Conservation (phyloP, 2,797 vertebrate species). For the Knipowitschia caucasica region DNA sequence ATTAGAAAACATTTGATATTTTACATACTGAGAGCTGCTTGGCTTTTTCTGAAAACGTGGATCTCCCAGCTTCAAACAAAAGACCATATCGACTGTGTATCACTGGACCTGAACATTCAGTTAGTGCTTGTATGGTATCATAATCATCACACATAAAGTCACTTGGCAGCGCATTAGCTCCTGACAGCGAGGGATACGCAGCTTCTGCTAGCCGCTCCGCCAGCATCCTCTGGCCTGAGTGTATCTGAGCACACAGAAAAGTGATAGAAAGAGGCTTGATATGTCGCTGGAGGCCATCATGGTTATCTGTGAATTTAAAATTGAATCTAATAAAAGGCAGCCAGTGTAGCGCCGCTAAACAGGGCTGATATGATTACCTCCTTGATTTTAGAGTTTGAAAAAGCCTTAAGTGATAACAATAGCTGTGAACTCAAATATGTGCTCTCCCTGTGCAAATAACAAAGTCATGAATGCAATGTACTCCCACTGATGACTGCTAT, state of each 20-base stretch:
- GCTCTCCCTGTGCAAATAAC: not conserved
- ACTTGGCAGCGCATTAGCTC: constrained; percentile 20
- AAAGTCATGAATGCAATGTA: not conserved
- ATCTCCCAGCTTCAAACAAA: too few relatives aligned
- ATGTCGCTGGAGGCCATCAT: constrained; percentile 14
- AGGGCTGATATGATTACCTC: constrained; percentile 18
- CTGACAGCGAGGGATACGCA: constrained; percentile 24
- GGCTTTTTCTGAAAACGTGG: not conserved
- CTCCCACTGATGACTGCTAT: not conserved
- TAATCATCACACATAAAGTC: constrained; percentile 18
- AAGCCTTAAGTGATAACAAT: constrained; percentile 19
- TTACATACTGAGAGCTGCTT: too few relatives aligned
- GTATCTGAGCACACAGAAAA: constrained; percentile 10
- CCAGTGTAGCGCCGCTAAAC: constrained; percentile 18
- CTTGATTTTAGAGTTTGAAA: constrained; percentile 6
- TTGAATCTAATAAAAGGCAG: constrained; percentile 17
- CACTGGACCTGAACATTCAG: constrained; percentile 5
- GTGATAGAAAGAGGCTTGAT: constrained; percentile 23
- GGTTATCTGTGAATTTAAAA: constrained; percentile 27
- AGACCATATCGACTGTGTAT: constrained; percentile 12
- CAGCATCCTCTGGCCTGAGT: constrained; percentile 12
- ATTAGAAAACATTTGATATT: too few relatives aligned
- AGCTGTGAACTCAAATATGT: constrained; percentile 13
- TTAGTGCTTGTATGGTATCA: constrained; percentile 23
- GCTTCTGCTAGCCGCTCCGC: constrained; percentile 19